phyloP scores from a whole-genome alignment of 1,140 invertebrate genomes.

The Gonatopus flavifemur region DNA sequence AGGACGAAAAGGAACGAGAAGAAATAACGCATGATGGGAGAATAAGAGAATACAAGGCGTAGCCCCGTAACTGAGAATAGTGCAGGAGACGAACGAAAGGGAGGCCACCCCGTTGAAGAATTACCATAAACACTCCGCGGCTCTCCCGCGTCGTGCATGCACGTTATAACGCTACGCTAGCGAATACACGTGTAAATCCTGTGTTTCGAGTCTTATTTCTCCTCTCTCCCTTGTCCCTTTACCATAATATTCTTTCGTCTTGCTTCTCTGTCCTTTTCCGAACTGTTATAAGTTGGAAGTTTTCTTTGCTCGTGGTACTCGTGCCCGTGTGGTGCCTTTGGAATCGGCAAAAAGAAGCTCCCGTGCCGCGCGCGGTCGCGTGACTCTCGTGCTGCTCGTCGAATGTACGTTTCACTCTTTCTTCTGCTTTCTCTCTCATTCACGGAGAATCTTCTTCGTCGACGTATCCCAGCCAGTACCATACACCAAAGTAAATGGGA shows the following conservation, averaged over 20 bases:
- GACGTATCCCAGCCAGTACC: constrained; percentile 12
- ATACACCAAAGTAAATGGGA: no score
- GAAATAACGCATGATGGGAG: neutral
- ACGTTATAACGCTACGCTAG: constrained; percentile 30
- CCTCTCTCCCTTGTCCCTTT: constrained; percentile 4
- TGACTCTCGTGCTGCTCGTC: constrained; percentile 43
- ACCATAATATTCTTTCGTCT: neutral
- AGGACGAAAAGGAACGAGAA: neutral
- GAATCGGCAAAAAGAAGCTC: constrained; percentile 37
- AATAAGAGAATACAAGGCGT: constrained; percentile 8
- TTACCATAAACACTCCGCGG: constrained; percentile 46
- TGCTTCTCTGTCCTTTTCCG: constrained; percentile 13
- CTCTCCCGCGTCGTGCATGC: constrained; percentile 30
- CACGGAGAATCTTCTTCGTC: neutral
- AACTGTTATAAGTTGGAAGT: no score
- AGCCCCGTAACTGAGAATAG: constrained; percentile 26
- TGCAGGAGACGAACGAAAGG: constrained; percentile 24
- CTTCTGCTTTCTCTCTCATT: neutral
- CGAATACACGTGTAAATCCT: constrained; percentile 49
- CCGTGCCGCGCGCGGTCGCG: constrained; percentile 34
- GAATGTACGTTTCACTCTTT: neutral
- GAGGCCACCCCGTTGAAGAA: constrained; percentile 39
- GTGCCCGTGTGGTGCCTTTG: constrained; percentile 19
- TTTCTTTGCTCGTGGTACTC: constrained; percentile 13
- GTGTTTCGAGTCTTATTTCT: constrained; percentile 42